phyloP scores from a whole-genome alignment of 2,888 invertebrate genomes.

The Drosophila acutilabella region DNA sequence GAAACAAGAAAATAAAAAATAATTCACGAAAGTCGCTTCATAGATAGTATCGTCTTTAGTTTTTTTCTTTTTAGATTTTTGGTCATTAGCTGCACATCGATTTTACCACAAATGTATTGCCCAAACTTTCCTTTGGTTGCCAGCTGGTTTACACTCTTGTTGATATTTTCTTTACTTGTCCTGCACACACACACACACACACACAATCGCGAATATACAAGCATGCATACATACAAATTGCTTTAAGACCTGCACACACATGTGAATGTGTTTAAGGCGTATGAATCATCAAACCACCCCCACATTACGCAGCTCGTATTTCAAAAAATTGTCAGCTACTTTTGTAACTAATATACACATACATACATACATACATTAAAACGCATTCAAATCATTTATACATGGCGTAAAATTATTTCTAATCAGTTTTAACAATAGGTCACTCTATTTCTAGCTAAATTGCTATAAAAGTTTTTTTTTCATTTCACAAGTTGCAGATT shows the following conservation, averaged over 20 bases:
- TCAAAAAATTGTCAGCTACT: constrained; percentile 15
- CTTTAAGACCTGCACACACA: constrained; percentile 4
- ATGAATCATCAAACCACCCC: constrained; percentile 70
- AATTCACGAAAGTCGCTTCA: neutral
- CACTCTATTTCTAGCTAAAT: too few relatives aligned
- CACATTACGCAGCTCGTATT: constrained; percentile 27
- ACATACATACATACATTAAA: too few relatives aligned
- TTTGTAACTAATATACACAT: constrained; percentile 9
- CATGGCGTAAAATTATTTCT: neutral
- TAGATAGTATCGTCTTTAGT: neutral
- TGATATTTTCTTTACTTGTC: constrained; percentile 68
- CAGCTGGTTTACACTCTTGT: constrained; percentile 58
- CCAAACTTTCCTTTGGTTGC: constrained; percentile 25
- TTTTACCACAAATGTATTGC: constrained; percentile 42
- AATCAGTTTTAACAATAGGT: too few relatives aligned
- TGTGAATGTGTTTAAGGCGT: constrained; percentile 43
- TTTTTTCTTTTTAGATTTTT: constrained; percentile 16
- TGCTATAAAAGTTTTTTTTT: neutral
- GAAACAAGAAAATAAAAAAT: neutral
- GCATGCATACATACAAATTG: neutral
- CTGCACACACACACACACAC: constrained; percentile 23
- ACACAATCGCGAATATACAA: neutral
- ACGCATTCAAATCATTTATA: neutral
- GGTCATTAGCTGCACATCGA: constrained; percentile 37
- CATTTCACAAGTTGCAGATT: neutral